Percentiles rank a stretch among this genome's conserved stretches.
Evolutionary conservation across 2,888 invertebrate species (phyloP).

Genomic region (Tineola bisselliella): DNA sequence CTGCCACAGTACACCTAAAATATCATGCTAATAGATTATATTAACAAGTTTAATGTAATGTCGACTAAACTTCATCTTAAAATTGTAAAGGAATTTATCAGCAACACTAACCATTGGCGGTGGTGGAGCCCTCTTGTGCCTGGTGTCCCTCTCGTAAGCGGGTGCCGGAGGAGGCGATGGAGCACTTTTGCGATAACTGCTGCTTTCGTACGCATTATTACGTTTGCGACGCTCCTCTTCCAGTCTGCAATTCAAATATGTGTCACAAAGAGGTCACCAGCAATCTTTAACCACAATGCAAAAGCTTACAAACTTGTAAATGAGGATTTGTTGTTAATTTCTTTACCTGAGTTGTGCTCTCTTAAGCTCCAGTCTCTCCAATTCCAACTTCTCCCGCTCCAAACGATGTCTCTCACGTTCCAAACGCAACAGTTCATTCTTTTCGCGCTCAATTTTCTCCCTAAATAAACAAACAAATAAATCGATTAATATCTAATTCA

Average conservation of each 20-base stretch:
- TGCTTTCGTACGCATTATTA: conserved; percentile 48
- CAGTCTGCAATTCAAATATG: conserved; percentile 33
- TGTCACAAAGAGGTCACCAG: background rate
- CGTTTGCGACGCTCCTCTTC: conserved; percentile 72
- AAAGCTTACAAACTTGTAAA: no score
- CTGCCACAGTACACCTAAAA: background rate
- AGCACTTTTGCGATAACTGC: conserved; percentile 46
- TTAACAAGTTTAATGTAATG: no score
- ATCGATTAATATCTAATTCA: background rate
- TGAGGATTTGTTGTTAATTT: no score
- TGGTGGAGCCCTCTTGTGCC: conserved; percentile 50
- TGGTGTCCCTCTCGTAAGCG: conserved; percentile 46
- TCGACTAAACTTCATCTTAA: no score
- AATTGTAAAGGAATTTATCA: no score
- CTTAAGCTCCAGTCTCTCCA: conserved; percentile 85
- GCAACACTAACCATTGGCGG: conserved; percentile 33
- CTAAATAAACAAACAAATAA: conserved; percentile 33
- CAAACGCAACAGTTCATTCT: conserved; percentile 82
- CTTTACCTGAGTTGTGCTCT: conserved; percentile 77
- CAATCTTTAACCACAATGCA: no score
- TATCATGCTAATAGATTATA: no score
- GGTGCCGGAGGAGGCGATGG: conserved; percentile 30
- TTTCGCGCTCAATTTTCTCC: conserved; percentile 88
- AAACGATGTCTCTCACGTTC: conserved; percentile 86
- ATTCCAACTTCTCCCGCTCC: conserved; percentile 77